Base-by-base conservation (phyloP, 1,140 invertebrate genomes). In the Diuraphis noxia region DNA sequence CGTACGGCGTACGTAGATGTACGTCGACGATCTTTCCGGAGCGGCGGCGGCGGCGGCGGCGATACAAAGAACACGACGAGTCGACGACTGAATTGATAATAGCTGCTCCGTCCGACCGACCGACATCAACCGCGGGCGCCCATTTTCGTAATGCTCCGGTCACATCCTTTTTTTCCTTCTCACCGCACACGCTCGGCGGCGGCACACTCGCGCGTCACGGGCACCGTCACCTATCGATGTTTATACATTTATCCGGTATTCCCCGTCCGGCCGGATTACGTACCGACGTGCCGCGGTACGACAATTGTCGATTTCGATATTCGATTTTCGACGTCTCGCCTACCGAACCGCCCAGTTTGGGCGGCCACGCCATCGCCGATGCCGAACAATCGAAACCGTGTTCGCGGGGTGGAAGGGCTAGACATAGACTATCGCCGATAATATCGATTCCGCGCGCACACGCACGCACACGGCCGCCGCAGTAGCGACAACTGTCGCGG, bases 111-210 rank as follows among this genome's bases (percentile, higher is more conserved):
- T 13, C 56, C 56, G 56, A 21, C 52, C 49, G 86, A 38, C 87
- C 49, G 87, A 84, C 82, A 41, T 88, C 87, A 88, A 72, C 49
- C 38, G 87, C 87, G 49, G 17, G 38, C 38, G 52, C 21, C 87
- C 87, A 40, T 88, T 88, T 88, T 88, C 87, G 23, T 72, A 52
- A 41, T 72, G 82, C 40, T 43, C 81, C 86, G 34, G 52, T 56
- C 86, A 88, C 86, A 88, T 88, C 86, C 86, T 88, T 88, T 82
- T 82, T 82, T 38, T 38, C 81, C 81, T 82, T 41, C 81, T 82
- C 38, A 30, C 81, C 81, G 81, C 81, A 81, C 81, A 30, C 36
- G 25, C 79, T 3, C 56, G 56, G 56, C 56, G 56, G 56, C 79
- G 10, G 79, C 79, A 30, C 25, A 82, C 25, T 84, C 30, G n/a